Conservation (phyloP, 2,888 invertebrate species). For the Morpho achilles region DNA sequence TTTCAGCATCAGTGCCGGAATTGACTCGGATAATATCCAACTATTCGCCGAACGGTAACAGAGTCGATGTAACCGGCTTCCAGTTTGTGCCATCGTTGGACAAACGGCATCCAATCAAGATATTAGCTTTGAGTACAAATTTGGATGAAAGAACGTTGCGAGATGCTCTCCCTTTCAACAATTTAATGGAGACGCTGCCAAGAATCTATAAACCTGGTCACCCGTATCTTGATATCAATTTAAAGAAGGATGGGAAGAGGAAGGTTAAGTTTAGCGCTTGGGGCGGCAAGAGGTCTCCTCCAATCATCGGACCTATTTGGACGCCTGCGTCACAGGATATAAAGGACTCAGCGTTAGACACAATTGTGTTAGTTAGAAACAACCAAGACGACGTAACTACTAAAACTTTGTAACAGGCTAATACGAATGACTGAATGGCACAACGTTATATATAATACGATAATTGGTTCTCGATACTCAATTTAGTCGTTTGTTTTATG, state of each 20-base stretch:
- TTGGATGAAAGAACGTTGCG: constrained; percentile 42
- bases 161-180: constrained; percentile 58
- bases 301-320: constrained; percentile 73
- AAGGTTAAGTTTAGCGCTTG: constrained; percentile 72
- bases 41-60: constrained; percentile 44
- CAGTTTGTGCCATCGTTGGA: constrained; percentile 52
- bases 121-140: constrained; percentile 52
- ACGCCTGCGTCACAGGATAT: constrained; percentile 49
- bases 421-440: constrained; percentile 9
- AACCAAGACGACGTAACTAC: constrained; percentile 29
- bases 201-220: constrained; percentile 61
- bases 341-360: constrained; percentile 53
- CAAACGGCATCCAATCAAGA: constrained; percentile 58
- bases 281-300: constrained; percentile 69
- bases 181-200: constrained; percentile 49
- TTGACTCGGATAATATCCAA: constrained; percentile 56
- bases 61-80: constrained; percentile 48
- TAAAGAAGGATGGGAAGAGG: constrained; percentile 68
- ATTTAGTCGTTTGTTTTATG: constrained; percentile 6
- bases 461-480: constrained; percentile 17
- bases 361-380: constrained; percentile 55
- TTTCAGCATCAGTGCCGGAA: constrained; percentile 58
- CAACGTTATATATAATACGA: constrained; percentile 12
- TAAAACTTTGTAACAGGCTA: constrained; percentile 22
- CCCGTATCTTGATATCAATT: constrained; percentile 56